Base-by-base conservation (phyloP, 1,140 invertebrate genomes). In the Argopecten irradians region DNA sequence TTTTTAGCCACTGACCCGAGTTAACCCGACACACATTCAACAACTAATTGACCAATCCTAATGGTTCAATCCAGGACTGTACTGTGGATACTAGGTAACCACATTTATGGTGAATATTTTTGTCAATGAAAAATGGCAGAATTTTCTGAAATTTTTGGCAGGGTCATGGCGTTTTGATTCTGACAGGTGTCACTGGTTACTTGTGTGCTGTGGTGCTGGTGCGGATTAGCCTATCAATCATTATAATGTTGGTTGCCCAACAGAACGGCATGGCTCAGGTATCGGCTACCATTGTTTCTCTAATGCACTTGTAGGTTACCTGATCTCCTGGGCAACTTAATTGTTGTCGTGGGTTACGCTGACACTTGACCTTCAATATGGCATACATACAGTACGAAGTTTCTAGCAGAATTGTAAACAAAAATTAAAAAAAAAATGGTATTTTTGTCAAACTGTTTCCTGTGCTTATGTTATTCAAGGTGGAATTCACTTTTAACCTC, bases 191-290 rank as follows among this genome's bases (percentile, higher is more conserved):
- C 55, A 71, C n/a, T 71, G 28, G 8, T n/a, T 3, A 28, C 22
- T 71, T 71, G 55, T 71, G n/a, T 22, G 5, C 43, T 39, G n/a
- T n/a, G 36, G 36, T 46, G 13, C 55, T 71, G 55, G 55, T 71
- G n/a, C 43, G n/a, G n/a, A 7, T 71, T 28, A n/a, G n/a, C 55
- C 55, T 71, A 71, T 71, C 55, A n/a, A 71, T 71, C 55, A 71
- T 71, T n/a, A 71, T 71, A 71, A 71, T 71, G 55, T 71, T 71
- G 55, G 55, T 71, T 71, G 55, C 55, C 22, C n/a, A 71, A 71
- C 55, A 71, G 55, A 71, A 71, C 55, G 55, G n/a, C 55, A 28
- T n/a, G 55, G n/a, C 55, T 71, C 55, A 28, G 55, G 55, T 71
- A 28, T 71, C 55, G 13, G 22, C 22, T 8, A 11, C 55, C 55